These are phyloP conservation scores for Jordanella pulchra DNA, from an alignment of 2,797 vertebrate species.

Conservation along the genomic window DNA sequence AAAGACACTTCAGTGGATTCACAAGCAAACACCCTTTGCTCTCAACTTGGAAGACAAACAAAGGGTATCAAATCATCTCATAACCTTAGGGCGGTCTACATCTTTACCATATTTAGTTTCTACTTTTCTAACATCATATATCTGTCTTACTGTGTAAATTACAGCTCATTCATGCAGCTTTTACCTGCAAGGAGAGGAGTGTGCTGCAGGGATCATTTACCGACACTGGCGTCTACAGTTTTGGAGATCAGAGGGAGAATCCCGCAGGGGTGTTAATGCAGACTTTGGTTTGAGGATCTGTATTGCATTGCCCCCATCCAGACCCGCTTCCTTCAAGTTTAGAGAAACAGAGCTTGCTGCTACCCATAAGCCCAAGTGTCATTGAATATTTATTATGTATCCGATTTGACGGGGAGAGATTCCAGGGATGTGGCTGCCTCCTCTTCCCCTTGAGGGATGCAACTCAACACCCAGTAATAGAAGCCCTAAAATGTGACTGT, in stretches of 20 bases:
- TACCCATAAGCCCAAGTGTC: constrained; percentile 78
- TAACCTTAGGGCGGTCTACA: constrained; percentile 6
- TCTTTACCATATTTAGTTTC: constrained; percentile 19
- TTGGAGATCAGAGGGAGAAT: constrained; percentile 78
- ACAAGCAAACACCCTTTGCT: constrained; percentile 68
- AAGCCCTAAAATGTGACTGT: constrained; percentile 79
- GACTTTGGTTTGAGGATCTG: constrained; percentile 73
- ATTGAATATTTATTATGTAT: constrained; percentile 84
- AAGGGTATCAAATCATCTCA: constrained; percentile 3
- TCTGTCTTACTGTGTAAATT: constrained; percentile 28
- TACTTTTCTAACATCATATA: constrained; percentile 30
- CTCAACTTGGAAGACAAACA: constrained; percentile 11
- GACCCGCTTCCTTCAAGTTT: constrained; percentile 71
- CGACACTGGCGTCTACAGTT: constrained; percentile 69
- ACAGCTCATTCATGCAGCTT: constrained; percentile 43
- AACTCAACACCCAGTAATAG: constrained; percentile 81
- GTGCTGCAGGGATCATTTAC: constrained; percentile 68
- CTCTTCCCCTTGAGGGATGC: constrained; percentile 66
- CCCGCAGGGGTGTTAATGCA: constrained; percentile 72
- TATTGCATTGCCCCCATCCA: constrained; percentile 71
- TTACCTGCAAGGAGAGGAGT: constrained; percentile 70
- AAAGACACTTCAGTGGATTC: constrained; percentile 73
- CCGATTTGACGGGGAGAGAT: constrained; percentile 78
- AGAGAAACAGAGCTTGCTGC: constrained; percentile 74
- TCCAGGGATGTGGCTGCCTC: constrained; percentile 68